A percentile compares a stretch with the other conserved stretches of the same genome.
These are phyloP conservation scores for Anseranas semipalmata DNA, from an alignment of 2,113 vertebrate species.

Conservation along the genomic window DNA sequence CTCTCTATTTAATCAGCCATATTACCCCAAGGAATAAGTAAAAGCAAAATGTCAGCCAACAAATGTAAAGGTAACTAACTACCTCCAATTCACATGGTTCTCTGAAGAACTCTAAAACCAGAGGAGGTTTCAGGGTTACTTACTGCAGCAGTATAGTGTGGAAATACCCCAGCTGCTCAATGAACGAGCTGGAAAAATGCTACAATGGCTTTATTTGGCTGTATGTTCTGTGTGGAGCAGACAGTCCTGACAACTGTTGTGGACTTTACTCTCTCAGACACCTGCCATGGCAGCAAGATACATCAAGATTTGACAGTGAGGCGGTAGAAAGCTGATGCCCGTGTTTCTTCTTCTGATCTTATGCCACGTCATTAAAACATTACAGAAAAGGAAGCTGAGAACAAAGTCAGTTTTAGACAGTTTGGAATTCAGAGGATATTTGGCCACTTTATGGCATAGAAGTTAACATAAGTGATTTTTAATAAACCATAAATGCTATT, in stretches of 20 bases:
- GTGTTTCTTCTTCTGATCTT: background rate
- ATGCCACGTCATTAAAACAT: background rate
- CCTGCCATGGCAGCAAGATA: background rate
- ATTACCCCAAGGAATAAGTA: background rate
- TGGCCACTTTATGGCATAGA: background rate
- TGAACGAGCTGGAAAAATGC: background rate
- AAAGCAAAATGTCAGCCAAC: constrained; percentile 27
- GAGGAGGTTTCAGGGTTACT: background rate
- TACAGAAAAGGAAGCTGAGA: background rate
- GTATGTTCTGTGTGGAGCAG: background rate
- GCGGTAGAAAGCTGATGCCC: background rate
- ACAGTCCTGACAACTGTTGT: background rate
- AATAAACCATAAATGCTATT: constrained; percentile 17
- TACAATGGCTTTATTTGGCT: background rate
- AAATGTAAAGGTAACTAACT: background rate
- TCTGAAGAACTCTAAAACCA: background rate
- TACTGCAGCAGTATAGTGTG: background rate
- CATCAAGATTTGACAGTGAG: background rate
- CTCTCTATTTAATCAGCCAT: background rate
- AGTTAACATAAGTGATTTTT: constrained; percentile 38
- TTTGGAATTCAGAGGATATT: background rate
- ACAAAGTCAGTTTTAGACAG: background rate
- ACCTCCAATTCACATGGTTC: background rate
- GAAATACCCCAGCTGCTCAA: background rate
- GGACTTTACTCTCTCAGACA: background rate